These are phyloP conservation scores for Heliconius aoede DNA, from an alignment of 2,888 invertebrate species.

Conservation along the genomic window DNA sequence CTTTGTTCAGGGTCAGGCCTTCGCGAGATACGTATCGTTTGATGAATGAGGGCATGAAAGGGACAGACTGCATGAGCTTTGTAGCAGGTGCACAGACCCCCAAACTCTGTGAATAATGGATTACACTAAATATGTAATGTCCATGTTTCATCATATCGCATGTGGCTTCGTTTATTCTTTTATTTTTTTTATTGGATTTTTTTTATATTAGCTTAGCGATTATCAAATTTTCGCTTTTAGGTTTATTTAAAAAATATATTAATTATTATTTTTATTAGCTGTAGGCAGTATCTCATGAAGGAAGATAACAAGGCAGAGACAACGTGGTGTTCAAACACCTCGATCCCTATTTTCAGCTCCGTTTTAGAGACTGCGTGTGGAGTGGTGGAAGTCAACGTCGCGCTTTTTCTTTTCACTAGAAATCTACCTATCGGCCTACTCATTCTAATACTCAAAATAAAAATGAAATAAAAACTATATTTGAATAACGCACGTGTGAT, in stretches of 20 bases:
- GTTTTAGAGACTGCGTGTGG: no score
- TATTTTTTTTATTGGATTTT: conserved; percentile 6
- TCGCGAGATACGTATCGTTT: conserved; percentile 39
- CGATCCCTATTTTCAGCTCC: no score
- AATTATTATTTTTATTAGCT: no score
- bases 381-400: no score
- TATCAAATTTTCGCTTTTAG: background rate
- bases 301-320: no score
- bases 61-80: conserved; percentile 27
- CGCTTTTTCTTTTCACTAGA: no score
- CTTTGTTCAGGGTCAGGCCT: conserved; percentile 41
- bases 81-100: conserved; percentile 39
- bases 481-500: no score
- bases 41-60: conserved; percentile 41
- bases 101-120: conserved; percentile 38
- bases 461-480: no score
- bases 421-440: no score
- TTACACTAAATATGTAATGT: conserved; percentile 26
- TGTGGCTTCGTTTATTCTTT: conserved; percentile 15
- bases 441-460: no score
- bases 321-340: no score
- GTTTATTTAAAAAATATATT: background rate
- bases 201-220: background rate
- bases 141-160: conserved; percentile 24
- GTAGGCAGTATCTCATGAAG: no score